Conservation (phyloP, 1,140 invertebrate genomes). For the Drosophila obscura region DNA sequence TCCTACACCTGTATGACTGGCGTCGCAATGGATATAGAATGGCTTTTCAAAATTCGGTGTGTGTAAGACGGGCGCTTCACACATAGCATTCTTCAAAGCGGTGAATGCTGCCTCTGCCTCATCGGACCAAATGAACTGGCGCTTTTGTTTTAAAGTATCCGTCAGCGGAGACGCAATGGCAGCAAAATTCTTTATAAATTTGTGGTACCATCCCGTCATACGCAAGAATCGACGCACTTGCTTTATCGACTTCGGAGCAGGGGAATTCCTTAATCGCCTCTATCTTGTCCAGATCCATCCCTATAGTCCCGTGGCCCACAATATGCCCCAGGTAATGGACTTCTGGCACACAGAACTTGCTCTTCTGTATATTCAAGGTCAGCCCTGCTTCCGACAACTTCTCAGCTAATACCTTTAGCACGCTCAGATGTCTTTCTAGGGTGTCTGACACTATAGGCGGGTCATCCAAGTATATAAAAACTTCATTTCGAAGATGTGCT, state of each 20-base stretch:
- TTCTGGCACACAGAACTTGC: constrained; percentile 12
- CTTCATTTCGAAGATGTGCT: too few species aligned
- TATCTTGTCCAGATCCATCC: constrained; percentile 16
- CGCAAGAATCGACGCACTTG: neutral
- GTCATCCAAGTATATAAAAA: too few species aligned
- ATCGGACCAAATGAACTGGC: too few species aligned
- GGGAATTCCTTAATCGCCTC: neutral
- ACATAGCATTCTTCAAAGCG: too few species aligned
- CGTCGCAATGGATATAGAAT: too few species aligned
- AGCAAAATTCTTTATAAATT: neutral
- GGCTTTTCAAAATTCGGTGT: too few species aligned
- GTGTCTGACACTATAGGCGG: constrained; percentile 6
- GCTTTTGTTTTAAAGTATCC: neutral
- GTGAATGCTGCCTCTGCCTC: too few species aligned
- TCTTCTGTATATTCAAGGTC: constrained; percentile 17
- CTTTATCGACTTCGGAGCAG: constrained; percentile 6
- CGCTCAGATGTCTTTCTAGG: constrained; percentile 4
- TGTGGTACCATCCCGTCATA: neutral
- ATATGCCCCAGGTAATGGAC: constrained; percentile 16
- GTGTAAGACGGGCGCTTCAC: too few species aligned
- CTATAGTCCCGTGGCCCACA: constrained; percentile 17
- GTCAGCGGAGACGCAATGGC: neutral
- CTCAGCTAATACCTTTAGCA: neutral
- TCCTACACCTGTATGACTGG: too few species aligned
- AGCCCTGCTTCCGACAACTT: constrained; percentile 5